Base-by-base conservation (phyloP, 2,797 vertebrate genomes). In the Crenichthys baileyi region DNA sequence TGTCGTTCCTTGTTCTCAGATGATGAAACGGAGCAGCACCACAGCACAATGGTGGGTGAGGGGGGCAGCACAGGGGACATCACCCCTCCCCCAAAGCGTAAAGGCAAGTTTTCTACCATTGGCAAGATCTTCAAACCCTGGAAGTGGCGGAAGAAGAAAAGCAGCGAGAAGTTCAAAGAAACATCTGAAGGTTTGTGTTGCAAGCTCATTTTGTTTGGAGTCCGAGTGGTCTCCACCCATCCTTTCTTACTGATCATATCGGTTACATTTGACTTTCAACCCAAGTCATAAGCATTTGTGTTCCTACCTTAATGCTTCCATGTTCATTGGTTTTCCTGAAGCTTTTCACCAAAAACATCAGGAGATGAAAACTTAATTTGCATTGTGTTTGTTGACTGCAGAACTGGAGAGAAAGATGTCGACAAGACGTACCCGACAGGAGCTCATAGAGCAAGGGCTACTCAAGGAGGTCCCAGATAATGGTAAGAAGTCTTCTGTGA, bases 91-190 rank as follows among this genome's bases (percentile, higher is more conserved):
- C 96, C 96, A 0, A 99, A 98, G 90, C 97, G 97, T 79, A 99
- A 98, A 92, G 98, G 97, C 95, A 99, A 99, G 94, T 98, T 99
- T 88, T 97, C 98, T 0, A 95, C 96, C 67, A 96, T 99, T 74
- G 98, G 98, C 88, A 99, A 99, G 92, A 97, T 99, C 94, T 99
- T 99, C 94, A 99, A 98, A 87, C 98, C 98, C 4, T 99, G 98
- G 98, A 99, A 99, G 90, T 99, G 98, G 98, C 95, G 98, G 89
- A 99, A 98, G 96, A 99, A 99, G 96, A 99, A 98, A 96, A 97
- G 96, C 95, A 99, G 98, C 31, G 98, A 98, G 82, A 98, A 96
- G 88, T 99, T 99, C 91, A 96, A 97, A 93, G 97, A 99, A 93
- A 98, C 98, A 22, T 98, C 97, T n/a, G 98, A 99, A 97, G 98